These are phyloP conservation scores for Drosophila pallidifrons DNA, from an alignment of 1,140 invertebrate species.

Conservation along the genomic window DNA sequence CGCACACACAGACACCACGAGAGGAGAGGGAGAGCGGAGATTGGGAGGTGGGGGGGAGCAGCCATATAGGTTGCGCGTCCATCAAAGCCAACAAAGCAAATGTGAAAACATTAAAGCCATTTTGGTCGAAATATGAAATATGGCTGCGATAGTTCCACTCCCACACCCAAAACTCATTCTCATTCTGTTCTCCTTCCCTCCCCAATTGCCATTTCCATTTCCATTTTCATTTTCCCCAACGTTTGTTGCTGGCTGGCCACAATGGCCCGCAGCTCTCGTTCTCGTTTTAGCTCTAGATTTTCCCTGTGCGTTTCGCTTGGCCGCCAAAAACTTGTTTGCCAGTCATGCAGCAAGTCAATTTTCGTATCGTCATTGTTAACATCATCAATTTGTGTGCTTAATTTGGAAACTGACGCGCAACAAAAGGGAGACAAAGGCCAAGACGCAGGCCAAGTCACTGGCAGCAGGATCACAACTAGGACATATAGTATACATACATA, in stretches of 20 bases:
- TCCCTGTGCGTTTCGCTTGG: conserved; percentile 56
- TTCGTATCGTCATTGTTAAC: conserved; percentile 81
- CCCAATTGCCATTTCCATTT: conserved; percentile 57
- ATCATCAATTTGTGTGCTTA: conserved; percentile 83
- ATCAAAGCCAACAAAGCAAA: conserved; percentile 82
- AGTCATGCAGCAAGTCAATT: conserved; percentile 75
- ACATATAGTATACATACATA: not conserved
- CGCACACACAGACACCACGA: not conserved
- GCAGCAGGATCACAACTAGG: conserved; percentile 2
- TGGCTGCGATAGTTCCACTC: conserved; percentile 57
- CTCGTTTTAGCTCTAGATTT: not conserved
- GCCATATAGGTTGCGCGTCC: conserved; percentile 53
- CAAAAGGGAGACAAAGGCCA: conserved; percentile 64
- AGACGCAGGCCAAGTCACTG: conserved; percentile 14
- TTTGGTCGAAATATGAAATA: conserved; percentile 67
- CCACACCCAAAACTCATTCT: not conserved
- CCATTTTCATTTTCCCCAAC: conserved; percentile 54
- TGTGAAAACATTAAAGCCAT: conserved; percentile 82
- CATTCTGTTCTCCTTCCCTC: not conserved
- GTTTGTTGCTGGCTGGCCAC: conserved; percentile 20
- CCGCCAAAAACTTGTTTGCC: conserved; percentile 72
- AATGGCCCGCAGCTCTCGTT: conserved; percentile 20
- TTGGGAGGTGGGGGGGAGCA: too few relatives aligned
- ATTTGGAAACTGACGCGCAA: conserved; percentile 82
- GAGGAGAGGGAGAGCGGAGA: not conserved